Evolutionary conservation across 2,797 vertebrate species (phyloP), one percentile per base, ranked within the genome.

Genomic region (Serranus cabrilla): DNA sequence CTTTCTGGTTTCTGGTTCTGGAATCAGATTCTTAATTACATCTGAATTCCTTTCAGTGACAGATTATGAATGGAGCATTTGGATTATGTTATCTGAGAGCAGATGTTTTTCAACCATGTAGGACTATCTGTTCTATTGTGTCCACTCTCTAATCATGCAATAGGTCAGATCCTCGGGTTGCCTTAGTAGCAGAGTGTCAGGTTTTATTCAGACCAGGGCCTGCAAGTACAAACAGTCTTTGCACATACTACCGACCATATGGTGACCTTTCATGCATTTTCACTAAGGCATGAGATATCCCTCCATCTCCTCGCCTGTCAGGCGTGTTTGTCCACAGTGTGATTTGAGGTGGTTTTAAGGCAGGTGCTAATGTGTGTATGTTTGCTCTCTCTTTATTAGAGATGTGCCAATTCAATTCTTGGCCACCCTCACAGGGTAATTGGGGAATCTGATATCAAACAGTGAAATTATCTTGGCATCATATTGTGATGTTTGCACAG

Each of bases 131-230:
- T 87, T 74, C 81, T 74, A 40, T 78, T 85, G 70, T 43, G 62
- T 86, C 82, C 59, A 59, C 55, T 76, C 76, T 85, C 60, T 88
- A 87, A 90, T 88, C 88, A 87, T 72, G 51, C 75, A 64, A 79
- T 86, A 89, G 92, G 89, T 92, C 87, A 65, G 78, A 50, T 80
- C 61, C 60, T 80, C 76, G 54, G 72, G 95, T 96, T 95, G 90
- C 95, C 93, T 85, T 95, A 93, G 93, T 79, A 89, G 91, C 93
- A 84, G 87, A 90, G 91, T 94, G 93, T 96, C 95, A 89, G 92
- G 93, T 95, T 92, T 75, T 86, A 87, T 81, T 62, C 85, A 84
- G 81, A 83, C 80, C 71, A 86, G 74, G 83, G 74, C 72, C 87
- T 87, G 78, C 72, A 68, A 84, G 88, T 78, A 91, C 92, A 93